phyloP scores from a whole-genome alignment of 1,140 invertebrate genomes.

The Cyclina sinensis region DNA sequence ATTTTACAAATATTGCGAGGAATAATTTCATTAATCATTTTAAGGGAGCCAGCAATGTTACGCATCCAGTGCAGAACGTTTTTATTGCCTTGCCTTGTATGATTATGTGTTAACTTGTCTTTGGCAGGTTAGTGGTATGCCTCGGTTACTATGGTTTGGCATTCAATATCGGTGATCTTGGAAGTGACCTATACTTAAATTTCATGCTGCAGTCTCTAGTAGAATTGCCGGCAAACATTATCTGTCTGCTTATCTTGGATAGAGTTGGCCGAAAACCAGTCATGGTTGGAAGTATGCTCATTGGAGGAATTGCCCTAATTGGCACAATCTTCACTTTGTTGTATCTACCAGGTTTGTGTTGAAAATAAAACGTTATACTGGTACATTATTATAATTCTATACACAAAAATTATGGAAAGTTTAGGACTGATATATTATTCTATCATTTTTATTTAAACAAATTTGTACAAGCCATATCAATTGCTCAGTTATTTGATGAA shows the following conservation, averaged over 20 bases:
- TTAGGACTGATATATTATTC: too few relatives aligned
- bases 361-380: too few relatives aligned
- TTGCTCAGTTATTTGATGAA: too few relatives aligned
- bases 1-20: too few relatives aligned
- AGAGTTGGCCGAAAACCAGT: conserved; percentile 71
- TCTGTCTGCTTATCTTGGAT: conserved; percentile 87
- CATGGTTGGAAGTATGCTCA: conserved; percentile 71
- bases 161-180: conserved; percentile 76
- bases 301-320: conserved; percentile 72
- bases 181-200: conserved; percentile 79
- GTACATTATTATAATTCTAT: too few relatives aligned
- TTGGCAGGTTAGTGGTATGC: conserved; percentile 89
- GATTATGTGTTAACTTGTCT: background rate
- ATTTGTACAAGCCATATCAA: too few relatives aligned
- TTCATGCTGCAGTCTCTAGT: conserved; percentile 88
- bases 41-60: too few relatives aligned
- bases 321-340: conserved; percentile 70
- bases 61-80: too few relatives aligned
- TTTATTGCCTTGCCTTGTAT: too few relatives aligned
- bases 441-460: too few relatives aligned
- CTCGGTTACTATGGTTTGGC: conserved; percentile 90
- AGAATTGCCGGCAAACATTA: conserved; percentile 91
- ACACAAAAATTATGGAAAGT: too few relatives aligned
- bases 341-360: conserved; percentile 26
- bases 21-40: too few relatives aligned